Conservation (phyloP, 2,888 invertebrate genomes). For the Melipona beecheii region DNA sequence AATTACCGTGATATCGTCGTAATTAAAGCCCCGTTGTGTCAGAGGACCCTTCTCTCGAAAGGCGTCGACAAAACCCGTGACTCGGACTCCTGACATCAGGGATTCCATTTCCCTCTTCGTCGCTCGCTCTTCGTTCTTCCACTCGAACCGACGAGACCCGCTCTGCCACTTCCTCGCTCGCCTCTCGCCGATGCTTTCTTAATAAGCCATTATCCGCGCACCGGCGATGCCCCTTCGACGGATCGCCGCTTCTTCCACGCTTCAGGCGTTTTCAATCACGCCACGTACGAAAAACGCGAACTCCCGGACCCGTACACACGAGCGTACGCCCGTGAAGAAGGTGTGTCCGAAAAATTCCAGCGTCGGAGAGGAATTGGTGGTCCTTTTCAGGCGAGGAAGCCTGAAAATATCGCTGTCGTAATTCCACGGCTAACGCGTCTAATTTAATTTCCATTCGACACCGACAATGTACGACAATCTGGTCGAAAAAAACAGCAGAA, state of each 20-base stretch:
- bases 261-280: slow-evolving; percentile 57
- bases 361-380: too few species aligned
- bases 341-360: not conserved
- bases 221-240: slow-evolving; percentile 62
- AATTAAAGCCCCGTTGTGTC: slow-evolving; percentile 82
- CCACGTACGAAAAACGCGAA: slow-evolving; percentile 45
- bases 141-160: slow-evolving; percentile 30
- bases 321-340: not conserved
- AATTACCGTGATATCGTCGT: slow-evolving; percentile 83
- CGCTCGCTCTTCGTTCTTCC: slow-evolving; percentile 11
- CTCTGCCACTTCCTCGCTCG: slow-evolving; percentile 67
- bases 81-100: slow-evolving; percentile 67
- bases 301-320: not conserved
- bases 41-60: slow-evolving; percentile 67
- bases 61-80: slow-evolving; percentile 73
- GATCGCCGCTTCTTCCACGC: slow-evolving; percentile 53
- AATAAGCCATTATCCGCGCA: slow-evolving; percentile 75
- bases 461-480: not conserved
- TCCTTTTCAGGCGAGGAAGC: too few species aligned
- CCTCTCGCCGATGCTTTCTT: slow-evolving; percentile 70
- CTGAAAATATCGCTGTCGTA: too few species aligned
- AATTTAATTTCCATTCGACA: not conserved
- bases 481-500: slow-evolving; percentile 19
- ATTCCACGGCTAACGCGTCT: too few species aligned
- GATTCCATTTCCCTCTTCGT: slow-evolving; percentile 41